These are phyloP conservation scores for Stictonetta naevosa DNA, from an alignment of 2,113 vertebrate species.

Conservation along the genomic window DNA sequence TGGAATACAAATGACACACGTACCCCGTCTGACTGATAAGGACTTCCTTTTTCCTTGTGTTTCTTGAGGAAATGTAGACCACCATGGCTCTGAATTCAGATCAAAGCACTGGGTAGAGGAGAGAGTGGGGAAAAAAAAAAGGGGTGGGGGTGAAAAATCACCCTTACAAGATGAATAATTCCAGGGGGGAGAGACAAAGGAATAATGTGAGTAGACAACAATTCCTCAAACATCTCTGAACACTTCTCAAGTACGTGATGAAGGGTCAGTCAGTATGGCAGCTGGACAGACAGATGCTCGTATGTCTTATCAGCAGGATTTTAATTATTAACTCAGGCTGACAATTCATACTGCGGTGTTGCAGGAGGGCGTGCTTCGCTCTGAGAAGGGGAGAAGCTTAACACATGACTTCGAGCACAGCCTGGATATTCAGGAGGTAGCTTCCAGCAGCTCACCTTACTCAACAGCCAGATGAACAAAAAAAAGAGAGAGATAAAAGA, in stretches of 20 bases:
- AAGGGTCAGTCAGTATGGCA: slow-evolving; percentile 17
- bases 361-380: neutral
- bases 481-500: neutral
- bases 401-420: neutral
- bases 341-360: neutral
- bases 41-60: neutral
- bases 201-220: neutral
- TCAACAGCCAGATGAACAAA: neutral
- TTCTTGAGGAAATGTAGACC: neutral
- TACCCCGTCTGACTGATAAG: neutral
- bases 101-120: neutral
- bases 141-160: neutral
- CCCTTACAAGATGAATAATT: neutral
- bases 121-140: neutral
- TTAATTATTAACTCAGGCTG: slow-evolving; percentile 49
- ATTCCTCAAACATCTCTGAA: neutral
- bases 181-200: neutral
- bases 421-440: neutral
- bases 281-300: slow-evolving; percentile 59
- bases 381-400: neutral
- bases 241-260: neutral
- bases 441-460: neutral
- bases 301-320: slow-evolving; percentile 38
- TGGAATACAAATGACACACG: neutral
- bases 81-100: neutral